Percentiles rank a stretch among this genome's conserved stretches.
Conservation (phyloP, 2,888 invertebrate species). For the Pyralis farinalis region DNA sequence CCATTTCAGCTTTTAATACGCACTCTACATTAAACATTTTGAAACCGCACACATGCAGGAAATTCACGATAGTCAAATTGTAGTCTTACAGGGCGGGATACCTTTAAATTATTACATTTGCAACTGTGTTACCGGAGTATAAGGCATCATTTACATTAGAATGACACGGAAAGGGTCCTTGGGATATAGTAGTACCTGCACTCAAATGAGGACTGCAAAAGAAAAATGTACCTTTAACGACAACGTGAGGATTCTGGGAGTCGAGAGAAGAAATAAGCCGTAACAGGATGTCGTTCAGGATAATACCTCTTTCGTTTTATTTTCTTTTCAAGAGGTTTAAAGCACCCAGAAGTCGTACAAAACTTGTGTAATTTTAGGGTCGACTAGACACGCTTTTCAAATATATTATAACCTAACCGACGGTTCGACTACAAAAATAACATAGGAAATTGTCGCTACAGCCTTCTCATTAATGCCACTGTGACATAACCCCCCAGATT, state of each 20-base stretch:
- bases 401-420: neutral
- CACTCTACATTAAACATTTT: constrained; percentile 52
- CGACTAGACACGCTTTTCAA: neutral
- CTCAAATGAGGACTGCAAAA: constrained; percentile 74
- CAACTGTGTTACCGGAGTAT: constrained; percentile 69
- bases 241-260: constrained; percentile 71
- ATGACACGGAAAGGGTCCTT: constrained; percentile 58
- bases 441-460: neutral
- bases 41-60: constrained; percentile 57
- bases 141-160: constrained; percentile 69
- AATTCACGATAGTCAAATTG: constrained; percentile 81
- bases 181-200: constrained; percentile 60
- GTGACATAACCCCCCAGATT: neutral
- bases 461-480: neutral
- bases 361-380: constrained; percentile 5
- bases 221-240: constrained; percentile 81
- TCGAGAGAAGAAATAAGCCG: constrained; percentile 75
- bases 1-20: constrained; percentile 42
- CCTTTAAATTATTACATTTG: constrained; percentile 74
- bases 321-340: constrained; percentile 51
- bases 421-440: neutral
- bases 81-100: constrained; percentile 75
- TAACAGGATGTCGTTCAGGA: constrained; percentile 78
- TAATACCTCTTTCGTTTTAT: constrained; percentile 71
- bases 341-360: constrained; percentile 23